Percentiles rank a stretch among this genome's conserved stretches.
Evolutionary conservation across 2,797 vertebrate genomes (phyloP).

Genomic region (Malurus splendens): DNA sequence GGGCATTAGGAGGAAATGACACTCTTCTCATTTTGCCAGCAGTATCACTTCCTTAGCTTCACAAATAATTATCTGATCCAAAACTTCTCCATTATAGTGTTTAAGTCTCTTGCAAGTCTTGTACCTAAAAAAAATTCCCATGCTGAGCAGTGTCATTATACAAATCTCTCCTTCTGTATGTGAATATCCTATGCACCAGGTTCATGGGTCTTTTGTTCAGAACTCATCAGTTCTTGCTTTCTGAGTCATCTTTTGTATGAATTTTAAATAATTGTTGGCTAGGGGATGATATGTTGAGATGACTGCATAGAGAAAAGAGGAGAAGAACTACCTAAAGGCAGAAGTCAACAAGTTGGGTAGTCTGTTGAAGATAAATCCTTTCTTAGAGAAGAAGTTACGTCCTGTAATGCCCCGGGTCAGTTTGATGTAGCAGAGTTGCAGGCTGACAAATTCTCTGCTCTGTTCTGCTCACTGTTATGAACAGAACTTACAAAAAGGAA

Average conservation of each 20-base stretch:
- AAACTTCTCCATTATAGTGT: neutral
- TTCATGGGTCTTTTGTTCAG: neutral
- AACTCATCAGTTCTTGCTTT: neutral
- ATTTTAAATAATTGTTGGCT: neutral
- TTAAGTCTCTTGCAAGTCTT: neutral
- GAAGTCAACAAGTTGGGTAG: neutral
- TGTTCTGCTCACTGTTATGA: constrained; percentile 23
- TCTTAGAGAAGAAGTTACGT: constrained; percentile 37
- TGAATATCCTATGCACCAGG: neutral
- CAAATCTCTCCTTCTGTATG: neutral
- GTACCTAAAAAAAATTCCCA: neutral
- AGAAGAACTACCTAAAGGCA: neutral
- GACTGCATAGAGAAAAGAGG: neutral
- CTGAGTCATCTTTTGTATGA: neutral
- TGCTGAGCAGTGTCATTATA: neutral
- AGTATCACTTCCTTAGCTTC: neutral
- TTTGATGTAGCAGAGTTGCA: constrained; percentile 32
- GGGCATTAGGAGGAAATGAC: neutral
- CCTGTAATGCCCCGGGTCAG: constrained; percentile 33
- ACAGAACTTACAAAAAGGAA: neutral
- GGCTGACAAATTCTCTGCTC: constrained; percentile 49
- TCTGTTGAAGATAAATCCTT: constrained; percentile 36
- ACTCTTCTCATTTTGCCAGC: neutral
- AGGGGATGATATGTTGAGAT: neutral
- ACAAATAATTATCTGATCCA: neutral